Evolutionary conservation across 2,888 invertebrate genomes (phyloP).

Genomic region (Dichetophora obliterata): DNA sequence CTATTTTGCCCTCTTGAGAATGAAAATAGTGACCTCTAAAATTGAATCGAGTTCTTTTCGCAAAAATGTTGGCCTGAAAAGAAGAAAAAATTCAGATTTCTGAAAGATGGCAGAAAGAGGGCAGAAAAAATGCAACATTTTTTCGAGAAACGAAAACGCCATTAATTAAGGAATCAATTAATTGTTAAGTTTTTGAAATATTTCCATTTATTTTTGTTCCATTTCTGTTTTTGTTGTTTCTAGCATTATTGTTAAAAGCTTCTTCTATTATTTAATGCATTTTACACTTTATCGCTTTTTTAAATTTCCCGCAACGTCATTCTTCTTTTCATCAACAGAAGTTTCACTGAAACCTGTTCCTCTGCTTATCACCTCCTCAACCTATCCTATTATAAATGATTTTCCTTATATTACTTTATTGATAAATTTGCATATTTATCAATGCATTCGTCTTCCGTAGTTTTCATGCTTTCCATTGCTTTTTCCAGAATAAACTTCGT

Average conservation of each 20-base stretch:
- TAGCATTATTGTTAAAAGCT: too few relatives aligned
- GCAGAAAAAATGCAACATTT: too few relatives aligned
- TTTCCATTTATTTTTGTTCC: not conserved
- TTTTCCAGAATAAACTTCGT: not conserved
- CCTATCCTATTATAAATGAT: not conserved
- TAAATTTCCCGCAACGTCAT: not conserved
- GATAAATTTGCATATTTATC: conserved; percentile 1
- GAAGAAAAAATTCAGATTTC: too few relatives aligned
- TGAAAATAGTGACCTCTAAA: too few relatives aligned
- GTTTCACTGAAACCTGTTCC: not conserved
- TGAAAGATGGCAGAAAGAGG: too few relatives aligned
- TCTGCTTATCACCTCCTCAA: not conserved
- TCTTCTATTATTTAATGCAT: not conserved
- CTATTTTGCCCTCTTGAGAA: too few relatives aligned
- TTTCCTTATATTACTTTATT: not conserved
- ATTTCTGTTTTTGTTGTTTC: not conserved
- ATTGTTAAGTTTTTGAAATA: too few relatives aligned
- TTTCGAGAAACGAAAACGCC: too few relatives aligned
- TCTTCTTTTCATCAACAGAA: not conserved
- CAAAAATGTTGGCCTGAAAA: too few relatives aligned
- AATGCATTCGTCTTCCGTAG: not conserved
- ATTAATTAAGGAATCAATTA: too few relatives aligned
- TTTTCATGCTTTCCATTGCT: not conserved
- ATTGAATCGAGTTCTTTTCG: too few relatives aligned
- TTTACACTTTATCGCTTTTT: not conserved